Evolutionary conservation across 2,113 vertebrate genomes (phyloP), one percentile per base, ranked within the genome.

Genomic region (Trachemys scripta): DNA sequence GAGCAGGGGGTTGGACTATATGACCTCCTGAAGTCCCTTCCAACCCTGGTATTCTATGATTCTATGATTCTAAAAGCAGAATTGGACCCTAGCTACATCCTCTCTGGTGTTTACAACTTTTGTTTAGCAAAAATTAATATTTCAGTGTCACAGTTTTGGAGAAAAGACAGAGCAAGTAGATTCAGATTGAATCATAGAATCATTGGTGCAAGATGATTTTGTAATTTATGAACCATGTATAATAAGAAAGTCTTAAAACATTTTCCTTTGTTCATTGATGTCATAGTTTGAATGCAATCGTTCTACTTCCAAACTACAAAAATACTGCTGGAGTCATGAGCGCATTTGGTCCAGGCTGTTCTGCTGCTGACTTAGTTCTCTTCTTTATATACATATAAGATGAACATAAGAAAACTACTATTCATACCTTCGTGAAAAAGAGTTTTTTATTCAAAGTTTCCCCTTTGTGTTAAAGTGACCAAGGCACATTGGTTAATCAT

Each of bases 381-480:
- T 92, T 96, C 42, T 53, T 54, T 76, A 24, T 76, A 24, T 7
- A 19, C 35, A 69, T 69, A 45, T 12, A 42, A 42, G 38, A 9
- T 42, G 24, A 92, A 94, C 12, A 91, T 88, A 84, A 83, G 82
- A 91, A 91, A 91, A 91, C 56, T 95, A 84, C 72, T 76, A 79
- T 93, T 65, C 93, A 31, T 47, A n/a, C 31, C 83, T 90, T 92
- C 24, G 49, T 79, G 50, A 88, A 79, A 85, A 85, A 92, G 72
- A 86, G 65, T 9, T 24, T 47, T 93, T 95, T 59, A 93, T 96
- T 94, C 90, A 89, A 27, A 82, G 76, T 89, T 84, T 96, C 62
- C 51, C 84, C 82, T 96, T 96, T 95, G 47, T 84, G 78, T 92
- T 92, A 84, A 95, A 95, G 85, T 94, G 95, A 94, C 81, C 78